Base-by-base conservation (phyloP, 1,140 invertebrate species). In the Linepithema humile region DNA sequence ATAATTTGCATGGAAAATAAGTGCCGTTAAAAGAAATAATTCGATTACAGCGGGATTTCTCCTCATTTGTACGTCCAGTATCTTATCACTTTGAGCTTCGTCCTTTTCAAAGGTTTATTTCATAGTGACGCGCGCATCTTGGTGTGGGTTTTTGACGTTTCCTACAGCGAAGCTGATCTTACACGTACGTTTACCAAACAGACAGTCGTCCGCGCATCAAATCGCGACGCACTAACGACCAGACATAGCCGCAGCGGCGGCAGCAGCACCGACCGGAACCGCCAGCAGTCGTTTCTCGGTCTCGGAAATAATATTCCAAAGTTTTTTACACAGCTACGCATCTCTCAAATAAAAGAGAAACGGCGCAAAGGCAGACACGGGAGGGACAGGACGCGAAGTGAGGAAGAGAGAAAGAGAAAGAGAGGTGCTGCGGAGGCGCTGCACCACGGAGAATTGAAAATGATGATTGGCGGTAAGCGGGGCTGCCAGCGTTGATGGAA, bases 391-490 rank as follows among this genome's bases (percentile, higher is more conserved):
- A 15, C 32, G n/a, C 20, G 38, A 48, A 53, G 50, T 57, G 70
- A 32, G 45, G 40, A 45, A 60, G 74, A 84, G 48, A 65, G 67
- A 57, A 23, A 59, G 45, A 59, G 12, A 43, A 35, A 45, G 48
- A 82, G 83, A 86, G 88, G 87, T 82, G 74, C n/a, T n/a, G 73
- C 86, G 90, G 89, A 90, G 90, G 83, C 86, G 80, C 89, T 89
- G 88, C 90, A 92, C 86, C 91, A 92, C 91, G 90, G 90, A 90
- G 92, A 93, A 92, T 93, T 93, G 91, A 93, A 93, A 93, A 92
- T 92, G 92, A 93, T 93, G 92, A 93, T 92, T 92, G 92, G 89
- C 90, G 92, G 92, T 91, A 91, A 92, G 90, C 90, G 89, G n/a
- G 91, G 88, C 83, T 84, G 86, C 67, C 86, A 88, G 62, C 87